Conservation (phyloP, 2,797 vertebrate genomes). For the Gobio occitaniae region DNA sequence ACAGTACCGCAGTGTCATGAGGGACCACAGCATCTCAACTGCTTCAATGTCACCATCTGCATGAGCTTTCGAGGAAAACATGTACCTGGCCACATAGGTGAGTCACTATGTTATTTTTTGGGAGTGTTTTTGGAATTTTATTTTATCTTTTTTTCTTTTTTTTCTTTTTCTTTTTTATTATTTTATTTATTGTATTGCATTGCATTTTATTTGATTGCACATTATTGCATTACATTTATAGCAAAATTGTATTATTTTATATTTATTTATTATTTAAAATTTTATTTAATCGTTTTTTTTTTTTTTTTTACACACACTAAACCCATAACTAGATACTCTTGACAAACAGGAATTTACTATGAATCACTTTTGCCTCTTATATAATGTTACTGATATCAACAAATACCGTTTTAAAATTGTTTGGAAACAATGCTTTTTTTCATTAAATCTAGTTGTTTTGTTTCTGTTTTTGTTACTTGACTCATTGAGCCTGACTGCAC, state of each 20-base stretch:
- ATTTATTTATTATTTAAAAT: neutral
- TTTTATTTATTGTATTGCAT: too few species aligned
- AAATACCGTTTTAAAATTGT: neutral
- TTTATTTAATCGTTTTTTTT: neutral
- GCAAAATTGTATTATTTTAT: neutral
- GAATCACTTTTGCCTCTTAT: neutral
- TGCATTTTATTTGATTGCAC: neutral
- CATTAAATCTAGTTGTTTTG: neutral
- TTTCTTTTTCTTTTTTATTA: too few species aligned
- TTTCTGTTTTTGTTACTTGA: neutral
- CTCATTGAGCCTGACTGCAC: neutral
- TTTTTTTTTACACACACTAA: neutral
- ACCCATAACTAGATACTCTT: neutral
- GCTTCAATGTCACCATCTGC: slow-evolving; percentile 88
- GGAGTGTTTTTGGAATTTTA: neutral
- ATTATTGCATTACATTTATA: too few species aligned
- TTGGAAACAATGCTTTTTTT: neutral
- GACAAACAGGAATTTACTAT: neutral
- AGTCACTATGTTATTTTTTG: slow-evolving; percentile 41
- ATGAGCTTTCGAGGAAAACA: slow-evolving; percentile 88
- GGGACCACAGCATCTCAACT: slow-evolving; percentile 87
- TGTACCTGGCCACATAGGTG: slow-evolving; percentile 93
- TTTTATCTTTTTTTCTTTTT: neutral
- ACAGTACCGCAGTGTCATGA: slow-evolving; percentile 94
- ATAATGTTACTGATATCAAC: neutral